Base-by-base conservation (phyloP, 2,888 invertebrate genomes). In the Smittia sp. region DNA sequence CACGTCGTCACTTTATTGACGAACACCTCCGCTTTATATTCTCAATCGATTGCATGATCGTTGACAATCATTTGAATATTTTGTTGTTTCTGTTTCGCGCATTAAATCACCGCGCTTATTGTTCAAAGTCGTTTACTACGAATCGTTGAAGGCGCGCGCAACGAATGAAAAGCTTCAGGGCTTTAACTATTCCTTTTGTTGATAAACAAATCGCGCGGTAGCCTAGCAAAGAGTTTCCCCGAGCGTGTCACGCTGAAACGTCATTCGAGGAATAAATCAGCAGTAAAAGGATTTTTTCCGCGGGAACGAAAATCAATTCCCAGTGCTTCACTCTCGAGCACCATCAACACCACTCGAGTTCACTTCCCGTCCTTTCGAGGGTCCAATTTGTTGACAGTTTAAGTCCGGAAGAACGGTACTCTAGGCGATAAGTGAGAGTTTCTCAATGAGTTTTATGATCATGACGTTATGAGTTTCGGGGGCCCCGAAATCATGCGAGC, bases 261-360 rank as follows among this genome's bases (percentile, higher is more conserved):
- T 18, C 24, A 62, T 18, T 27, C 15, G 15, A 65, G 63, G 63
- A 65, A 65, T 65, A 65, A 65, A 65, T 65, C 27, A n/a, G n/a
- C 63, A 65, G 27, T 65, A 27, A 13, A 24, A 65, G 52, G 3
- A 6, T 18, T 18, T 15, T 46, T 13, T 15, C 4, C 3, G 18
- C 2, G 52, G 52, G 18, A 46, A 46, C 52, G n/a, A 46, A 18
- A 32, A 32, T 32, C 32, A 32, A 32, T 32, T 32, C 32, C 9
- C 32, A 9, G 9, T 32, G 32, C 3, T 32, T 32, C 9, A 6
- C 32, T 6, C 9, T 32, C 9, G 32, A 32, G 32, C 32, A 6
- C 32, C 32, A 9, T 32, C 32, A 32, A 32, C 32, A 32, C 32
- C 32, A 32, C 9, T 32, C 9, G 32, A 32, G 32, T n/a, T n/a